Percentiles rank a stretch among this genome's conserved stretches.
Conservation (phyloP, 2,888 invertebrate species). For the Nineta flava region DNA sequence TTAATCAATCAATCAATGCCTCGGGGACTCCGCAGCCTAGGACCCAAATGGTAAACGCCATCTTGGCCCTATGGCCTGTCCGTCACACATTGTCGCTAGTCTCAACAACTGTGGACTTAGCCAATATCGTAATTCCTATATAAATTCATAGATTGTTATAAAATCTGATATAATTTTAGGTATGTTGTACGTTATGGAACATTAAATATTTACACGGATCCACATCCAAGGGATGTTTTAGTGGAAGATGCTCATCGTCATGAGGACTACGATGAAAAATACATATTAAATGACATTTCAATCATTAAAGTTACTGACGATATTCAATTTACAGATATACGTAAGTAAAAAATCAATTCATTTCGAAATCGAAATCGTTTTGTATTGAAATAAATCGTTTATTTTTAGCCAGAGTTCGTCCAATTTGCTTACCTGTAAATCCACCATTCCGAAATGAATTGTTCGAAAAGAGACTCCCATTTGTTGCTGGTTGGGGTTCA, state of each 20-base stretch:
- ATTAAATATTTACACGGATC: constrained; percentile 51
- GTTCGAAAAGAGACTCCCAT: constrained; percentile 42
- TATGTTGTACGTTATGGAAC: constrained; percentile 61
- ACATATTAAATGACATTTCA: constrained; percentile 63
- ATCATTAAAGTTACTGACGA: constrained; percentile 44
- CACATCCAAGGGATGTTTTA: constrained; percentile 40
- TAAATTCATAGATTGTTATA: no score
- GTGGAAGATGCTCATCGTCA: constrained; percentile 46
- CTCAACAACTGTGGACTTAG: no score
- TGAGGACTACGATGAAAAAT: constrained; percentile 43
- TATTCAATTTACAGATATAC: constrained; percentile 31
- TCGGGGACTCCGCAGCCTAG: no score
- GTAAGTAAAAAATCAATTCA: constrained; percentile 26
- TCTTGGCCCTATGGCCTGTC: no score
- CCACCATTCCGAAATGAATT: constrained; percentile 33
- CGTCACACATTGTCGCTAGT: no score
- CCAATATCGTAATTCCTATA: no score
- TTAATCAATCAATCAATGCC: no score
- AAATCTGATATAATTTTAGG: no score
- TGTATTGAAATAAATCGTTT: no score
- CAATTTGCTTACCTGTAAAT: constrained; percentile 58
- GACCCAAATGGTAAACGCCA: no score
- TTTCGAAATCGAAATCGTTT: no score
- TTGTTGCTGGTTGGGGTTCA: constrained; percentile 76
- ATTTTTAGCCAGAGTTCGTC: constrained; percentile 44